Percentiles rank a stretch among this genome's conserved stretches.
Conservation (phyloP, 2,888 invertebrate genomes). For the Drosophila sordidapex region DNA sequence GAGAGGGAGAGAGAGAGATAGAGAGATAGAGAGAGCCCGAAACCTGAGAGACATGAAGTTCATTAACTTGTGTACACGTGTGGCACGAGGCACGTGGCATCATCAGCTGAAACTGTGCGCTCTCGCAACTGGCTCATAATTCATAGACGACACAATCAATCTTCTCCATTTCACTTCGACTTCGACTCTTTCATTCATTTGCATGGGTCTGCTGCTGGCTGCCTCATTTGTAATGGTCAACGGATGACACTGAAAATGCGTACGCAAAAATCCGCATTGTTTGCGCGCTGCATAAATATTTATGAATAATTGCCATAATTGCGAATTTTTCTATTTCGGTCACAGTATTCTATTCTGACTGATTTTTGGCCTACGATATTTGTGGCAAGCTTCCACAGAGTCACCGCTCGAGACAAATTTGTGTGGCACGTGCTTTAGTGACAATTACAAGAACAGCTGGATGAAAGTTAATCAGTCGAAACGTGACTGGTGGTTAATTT, state of each 20-base stretch:
- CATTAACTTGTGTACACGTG: slow-evolving; percentile 50
- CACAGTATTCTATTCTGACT: slow-evolving; percentile 7
- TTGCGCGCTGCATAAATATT: slow-evolving; percentile 61
- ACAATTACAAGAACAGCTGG: slow-evolving; percentile 17
- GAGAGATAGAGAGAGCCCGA: background rate
- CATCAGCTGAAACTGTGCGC: background rate
- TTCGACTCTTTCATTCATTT: slow-evolving; percentile 62
- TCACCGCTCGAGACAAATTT: slow-evolving; percentile 33
- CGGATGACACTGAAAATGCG: slow-evolving; percentile 37
- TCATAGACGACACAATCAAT: slow-evolving; percentile 65
- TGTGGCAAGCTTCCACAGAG: slow-evolving; percentile 25
- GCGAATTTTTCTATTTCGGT: slow-evolving; percentile 41
- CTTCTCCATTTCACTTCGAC: slow-evolving; percentile 42
- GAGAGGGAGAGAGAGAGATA: background rate
- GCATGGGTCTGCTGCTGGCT: slow-evolving; percentile 52
- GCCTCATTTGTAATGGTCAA: slow-evolving; percentile 71
- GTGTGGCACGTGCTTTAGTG: slow-evolving; percentile 30
- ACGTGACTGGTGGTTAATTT: slow-evolving; percentile 18
- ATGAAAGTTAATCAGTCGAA: slow-evolving; percentile 1
- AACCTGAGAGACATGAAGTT: slow-evolving; percentile 18
- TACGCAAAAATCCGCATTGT: slow-evolving; percentile 45
- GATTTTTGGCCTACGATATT: background rate
- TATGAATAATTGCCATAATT: slow-evolving; percentile 49
- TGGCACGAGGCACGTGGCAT: slow-evolving; percentile 18
- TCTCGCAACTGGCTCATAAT: slow-evolving; percentile 46